Percentiles rank a stretch among this genome's conserved stretches.
Conservation (phyloP, 2,888 invertebrate genomes). For the Cantharis rufa region DNA sequence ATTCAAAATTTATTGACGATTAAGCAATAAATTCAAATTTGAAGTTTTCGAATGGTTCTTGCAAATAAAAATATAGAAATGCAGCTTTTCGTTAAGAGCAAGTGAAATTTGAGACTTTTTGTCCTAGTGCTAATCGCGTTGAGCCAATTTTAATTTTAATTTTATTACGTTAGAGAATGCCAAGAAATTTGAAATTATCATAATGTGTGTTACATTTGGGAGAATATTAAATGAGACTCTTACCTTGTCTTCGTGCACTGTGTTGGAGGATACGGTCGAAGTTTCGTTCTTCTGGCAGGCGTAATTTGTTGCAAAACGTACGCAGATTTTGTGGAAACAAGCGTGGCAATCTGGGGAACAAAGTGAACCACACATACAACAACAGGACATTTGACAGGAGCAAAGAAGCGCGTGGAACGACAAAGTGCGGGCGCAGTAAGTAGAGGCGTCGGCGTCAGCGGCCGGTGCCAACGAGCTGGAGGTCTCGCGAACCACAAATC, state of each 20-base stretch:
- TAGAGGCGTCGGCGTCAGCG: slow-evolving; percentile 37
- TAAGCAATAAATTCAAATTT: neutral
- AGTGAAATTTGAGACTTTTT: neutral
- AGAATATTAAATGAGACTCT: slow-evolving; percentile 23
- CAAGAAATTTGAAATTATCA: neutral
- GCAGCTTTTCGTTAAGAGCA: neutral
- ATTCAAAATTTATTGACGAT: neutral
- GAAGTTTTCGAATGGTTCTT: neutral
- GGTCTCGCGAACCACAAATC: slow-evolving; percentile 52
- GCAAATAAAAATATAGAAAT: neutral
- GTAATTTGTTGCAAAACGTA: slow-evolving; percentile 53
- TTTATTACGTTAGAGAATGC: neutral
- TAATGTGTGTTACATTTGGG: neutral
- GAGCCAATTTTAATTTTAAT: neutral
- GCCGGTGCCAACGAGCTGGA: slow-evolving; percentile 45
- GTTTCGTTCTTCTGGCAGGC: slow-evolving; percentile 53
- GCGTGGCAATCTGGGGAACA: slow-evolving; percentile 68
- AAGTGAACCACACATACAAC: slow-evolving; percentile 65
- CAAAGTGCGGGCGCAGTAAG: slow-evolving; percentile 55
- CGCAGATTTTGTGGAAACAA: slow-evolving; percentile 66
- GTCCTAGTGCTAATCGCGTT: neutral
- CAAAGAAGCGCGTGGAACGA: slow-evolving; percentile 57
- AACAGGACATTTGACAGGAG: slow-evolving; percentile 59
- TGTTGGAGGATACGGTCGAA: slow-evolving; percentile 49
- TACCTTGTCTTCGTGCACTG: slow-evolving; percentile 57